Evolutionary conservation across 2,113 vertebrate species (phyloP), one percentile per base, ranked within the genome.

Genomic region (Ochotona curzoniae): DNA sequence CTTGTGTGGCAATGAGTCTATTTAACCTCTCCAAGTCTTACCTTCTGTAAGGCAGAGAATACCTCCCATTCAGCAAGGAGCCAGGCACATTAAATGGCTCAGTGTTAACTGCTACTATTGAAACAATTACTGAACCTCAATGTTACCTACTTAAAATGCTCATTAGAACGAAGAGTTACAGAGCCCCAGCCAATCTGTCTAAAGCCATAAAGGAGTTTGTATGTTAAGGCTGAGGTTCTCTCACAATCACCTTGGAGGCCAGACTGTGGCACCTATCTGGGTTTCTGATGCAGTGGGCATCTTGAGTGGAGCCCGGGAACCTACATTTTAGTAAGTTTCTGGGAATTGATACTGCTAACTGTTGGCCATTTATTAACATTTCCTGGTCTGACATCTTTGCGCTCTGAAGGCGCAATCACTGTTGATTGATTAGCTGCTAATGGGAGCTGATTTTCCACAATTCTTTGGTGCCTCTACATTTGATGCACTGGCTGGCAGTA

Each of bases 391-490:
- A 63, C 5, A 21, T 80, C 44, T 47, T n/a, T 73, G 38, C 5
- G 44, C 44, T 74, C n/a, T 75, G 69, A 35, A 87, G 6, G 23
- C 47, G 79, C 26, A 74, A 7, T 79, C 18, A 57, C 18, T 57
- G 75, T 17, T 69, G 12, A 82, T 26, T 64, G 13, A 64, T 60
- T 26, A 32, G n/a, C 38, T 49, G 66, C 15, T 28, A 79, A 54
- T 26, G 17, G 13, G 84, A 28, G 13, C 3, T 44, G 13, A 54
- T 69, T 89, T 88, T 91, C 47, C 76, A 88, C 14, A 78, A 76
- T 28, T 81, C 26, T 81, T 85, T 69, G 49, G 67, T 85, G 76
- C 47, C 44, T 94, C 69, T 95, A 3, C 61, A 84, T 70, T 87
- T 94, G 81, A 87, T 60, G 6, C 60, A 89, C 5, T 69, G 4